These are phyloP conservation scores for Gallinago solitaria DNA, from an alignment of 2,797 vertebrate species.

Conservation along the genomic window DNA sequence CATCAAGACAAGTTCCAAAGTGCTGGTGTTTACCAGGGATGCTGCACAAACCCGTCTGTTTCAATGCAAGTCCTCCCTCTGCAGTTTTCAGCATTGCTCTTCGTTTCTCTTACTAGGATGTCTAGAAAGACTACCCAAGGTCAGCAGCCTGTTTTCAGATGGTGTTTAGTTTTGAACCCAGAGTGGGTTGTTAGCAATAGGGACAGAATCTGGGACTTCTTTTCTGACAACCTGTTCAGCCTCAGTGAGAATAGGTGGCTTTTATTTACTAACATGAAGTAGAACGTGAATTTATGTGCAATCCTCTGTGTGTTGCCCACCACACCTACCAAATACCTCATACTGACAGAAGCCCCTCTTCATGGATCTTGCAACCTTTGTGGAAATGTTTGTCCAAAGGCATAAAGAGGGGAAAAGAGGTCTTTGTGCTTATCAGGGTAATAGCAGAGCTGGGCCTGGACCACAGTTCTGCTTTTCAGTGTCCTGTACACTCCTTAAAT, in stretches of 20 bases:
- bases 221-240: not conserved
- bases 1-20: slow-evolving; percentile 46
- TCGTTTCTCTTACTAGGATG: not conserved
- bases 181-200: not conserved
- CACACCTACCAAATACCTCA: not conserved
- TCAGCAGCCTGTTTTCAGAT: not conserved
- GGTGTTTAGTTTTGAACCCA: not conserved
- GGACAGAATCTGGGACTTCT: not conserved
- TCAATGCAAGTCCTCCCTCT: not conserved
- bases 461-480: not conserved
- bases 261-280: not conserved
- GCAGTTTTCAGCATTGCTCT: not conserved
- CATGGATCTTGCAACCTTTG: not conserved
- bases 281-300: not conserved
- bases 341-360: not conserved
- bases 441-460: not conserved
- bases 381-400: not conserved
- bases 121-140: not conserved
- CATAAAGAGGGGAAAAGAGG: not conserved
- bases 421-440: not conserved
- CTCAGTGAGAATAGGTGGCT: not conserved
- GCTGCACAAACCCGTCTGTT: not conserved
- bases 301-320: not conserved
- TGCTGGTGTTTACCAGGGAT: not conserved
- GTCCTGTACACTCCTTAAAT: not conserved